Conservation (phyloP, 2,888 invertebrate species). For the Antheraea assamensis region DNA sequence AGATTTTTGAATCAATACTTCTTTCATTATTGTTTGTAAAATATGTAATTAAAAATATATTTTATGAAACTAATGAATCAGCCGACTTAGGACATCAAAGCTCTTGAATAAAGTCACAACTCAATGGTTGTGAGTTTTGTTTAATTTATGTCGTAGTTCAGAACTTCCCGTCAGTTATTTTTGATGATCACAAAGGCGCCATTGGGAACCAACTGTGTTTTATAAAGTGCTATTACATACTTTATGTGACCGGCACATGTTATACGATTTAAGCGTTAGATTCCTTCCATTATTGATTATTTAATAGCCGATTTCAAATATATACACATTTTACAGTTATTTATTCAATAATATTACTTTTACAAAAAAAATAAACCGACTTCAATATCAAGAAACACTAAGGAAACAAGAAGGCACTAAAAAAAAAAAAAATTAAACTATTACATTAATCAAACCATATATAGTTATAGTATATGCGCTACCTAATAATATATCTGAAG, state of each 20-base stretch:
- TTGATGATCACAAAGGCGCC: conserved; percentile 58
- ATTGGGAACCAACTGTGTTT: conserved; percentile 49
- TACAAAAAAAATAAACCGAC: too few species aligned
- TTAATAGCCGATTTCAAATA: not conserved
- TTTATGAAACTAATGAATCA: conserved; percentile 19
- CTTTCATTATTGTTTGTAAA: not conserved
- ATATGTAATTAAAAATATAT: not conserved
- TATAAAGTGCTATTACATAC: conserved; percentile 23
- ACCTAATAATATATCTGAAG: too few species aligned
- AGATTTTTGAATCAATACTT: not conserved
- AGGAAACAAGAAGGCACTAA: too few species aligned
- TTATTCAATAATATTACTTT: too few species aligned
- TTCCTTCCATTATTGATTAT: not conserved
- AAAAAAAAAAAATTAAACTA: too few species aligned
- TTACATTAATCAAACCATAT: too few species aligned
- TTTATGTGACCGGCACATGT: conserved; percentile 31
- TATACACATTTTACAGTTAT: too few species aligned
- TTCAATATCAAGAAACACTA: too few species aligned
- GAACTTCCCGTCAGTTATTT: conserved; percentile 59
- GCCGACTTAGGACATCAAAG: conserved; percentile 38
- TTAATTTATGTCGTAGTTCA: conserved; percentile 59
- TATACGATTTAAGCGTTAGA: conserved; percentile 22
- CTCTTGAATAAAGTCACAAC: conserved; percentile 49
- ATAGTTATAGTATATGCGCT: too few species aligned
- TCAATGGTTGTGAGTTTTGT: conserved; percentile 49